Evolutionary conservation across 2,113 vertebrate species (phyloP).

Genomic region (Myotis yumanensis): DNA sequence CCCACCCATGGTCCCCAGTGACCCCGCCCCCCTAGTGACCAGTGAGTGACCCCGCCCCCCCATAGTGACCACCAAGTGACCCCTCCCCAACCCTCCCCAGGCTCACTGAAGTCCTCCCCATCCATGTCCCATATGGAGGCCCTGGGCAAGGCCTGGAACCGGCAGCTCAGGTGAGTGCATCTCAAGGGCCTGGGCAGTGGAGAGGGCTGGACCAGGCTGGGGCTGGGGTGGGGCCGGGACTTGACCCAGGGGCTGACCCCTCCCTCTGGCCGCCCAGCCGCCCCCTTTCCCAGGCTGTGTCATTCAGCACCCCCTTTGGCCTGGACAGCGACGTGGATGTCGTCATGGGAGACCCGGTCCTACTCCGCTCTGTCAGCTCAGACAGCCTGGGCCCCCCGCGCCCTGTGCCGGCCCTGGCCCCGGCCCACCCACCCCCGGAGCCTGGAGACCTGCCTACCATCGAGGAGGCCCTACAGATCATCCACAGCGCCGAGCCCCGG

Average conservation of each 20-base stretch:
- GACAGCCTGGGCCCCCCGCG: slow-evolving; percentile 88
- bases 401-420: slow-evolving; percentile 63
- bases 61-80: not conserved
- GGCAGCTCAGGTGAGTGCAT: slow-evolving; percentile 86
- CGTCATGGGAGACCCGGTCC: slow-evolving; percentile 94
- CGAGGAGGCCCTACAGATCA: slow-evolving; percentile 94
- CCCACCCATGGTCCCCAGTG: not conserved
- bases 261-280: slow-evolving; percentile 81
- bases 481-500: slow-evolving; percentile 93
- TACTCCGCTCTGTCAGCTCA: slow-evolving; percentile 90
- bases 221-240: not conserved
- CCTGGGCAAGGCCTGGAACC: slow-evolving; percentile 90
- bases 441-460: slow-evolving; percentile 91
- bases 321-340: slow-evolving; percentile 95
- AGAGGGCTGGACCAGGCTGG: not conserved
- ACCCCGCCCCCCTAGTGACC: not conserved
- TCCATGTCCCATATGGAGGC: slow-evolving; percentile 95
- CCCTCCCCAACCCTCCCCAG: slow-evolving; percentile 82
- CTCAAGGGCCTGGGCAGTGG: accelerated
- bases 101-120: slow-evolving; percentile 92
- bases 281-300: slow-evolving; percentile 91
- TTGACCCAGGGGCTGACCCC: slow-evolving; percentile 55
- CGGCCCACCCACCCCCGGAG: slow-evolving; percentile 80
- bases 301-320: slow-evolving; percentile 96
- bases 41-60: not conserved